A percentile compares a stretch with the other conserved stretches of the same genome.
Conservation (phyloP, 2,797 vertebrate genomes). For the Hyperoplus immaculatus region DNA sequence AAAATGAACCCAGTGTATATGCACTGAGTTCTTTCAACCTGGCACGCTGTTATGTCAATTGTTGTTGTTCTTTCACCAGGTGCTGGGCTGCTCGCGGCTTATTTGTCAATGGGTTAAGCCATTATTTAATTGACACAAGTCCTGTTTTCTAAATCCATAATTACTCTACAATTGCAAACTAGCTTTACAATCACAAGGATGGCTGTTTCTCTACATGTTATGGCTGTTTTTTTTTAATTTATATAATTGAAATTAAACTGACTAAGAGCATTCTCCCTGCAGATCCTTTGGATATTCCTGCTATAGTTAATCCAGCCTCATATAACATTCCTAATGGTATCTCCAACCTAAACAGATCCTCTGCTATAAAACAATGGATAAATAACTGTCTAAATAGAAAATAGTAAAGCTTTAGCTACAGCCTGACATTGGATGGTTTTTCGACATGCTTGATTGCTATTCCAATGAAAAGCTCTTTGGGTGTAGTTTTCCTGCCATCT, state of each 20-base stretch:
- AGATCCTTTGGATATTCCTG: conserved; percentile 15
- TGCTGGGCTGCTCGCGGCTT: conserved; percentile 61
- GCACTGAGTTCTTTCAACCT: conserved; percentile 62
- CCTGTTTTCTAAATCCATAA: conserved; percentile 77
- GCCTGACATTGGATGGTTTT: conserved; percentile 51
- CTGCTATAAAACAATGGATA: conserved; percentile 45
- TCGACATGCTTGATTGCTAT: conserved; percentile 59
- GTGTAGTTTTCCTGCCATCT: conserved; percentile 52
- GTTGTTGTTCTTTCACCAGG: conserved; percentile 69
- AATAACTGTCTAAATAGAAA: conserved; percentile 34
- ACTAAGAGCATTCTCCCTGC: conserved; percentile 22
- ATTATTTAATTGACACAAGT: conserved; percentile 79
- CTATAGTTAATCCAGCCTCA: conserved; percentile 30
- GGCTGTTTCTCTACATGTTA: conserved; percentile 50
- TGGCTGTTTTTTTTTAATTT: conserved; percentile 51
- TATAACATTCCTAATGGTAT: conserved; percentile 44
- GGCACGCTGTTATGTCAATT: conserved; percentile 65
- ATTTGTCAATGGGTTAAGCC: conserved; percentile 69
- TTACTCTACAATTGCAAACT: conserved; percentile 75
- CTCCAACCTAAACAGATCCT: conserved; percentile 33
- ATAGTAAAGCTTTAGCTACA: conserved; percentile 45
- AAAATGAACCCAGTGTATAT: conserved; percentile 57
- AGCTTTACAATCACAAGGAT: conserved; percentile 78
- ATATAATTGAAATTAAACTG: conserved; percentile 51
- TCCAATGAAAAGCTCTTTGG: conserved; percentile 63